These are phyloP conservation scores for Acronicta alni DNA, from an alignment of 2,888 invertebrate species.

Conservation along the genomic window DNA sequence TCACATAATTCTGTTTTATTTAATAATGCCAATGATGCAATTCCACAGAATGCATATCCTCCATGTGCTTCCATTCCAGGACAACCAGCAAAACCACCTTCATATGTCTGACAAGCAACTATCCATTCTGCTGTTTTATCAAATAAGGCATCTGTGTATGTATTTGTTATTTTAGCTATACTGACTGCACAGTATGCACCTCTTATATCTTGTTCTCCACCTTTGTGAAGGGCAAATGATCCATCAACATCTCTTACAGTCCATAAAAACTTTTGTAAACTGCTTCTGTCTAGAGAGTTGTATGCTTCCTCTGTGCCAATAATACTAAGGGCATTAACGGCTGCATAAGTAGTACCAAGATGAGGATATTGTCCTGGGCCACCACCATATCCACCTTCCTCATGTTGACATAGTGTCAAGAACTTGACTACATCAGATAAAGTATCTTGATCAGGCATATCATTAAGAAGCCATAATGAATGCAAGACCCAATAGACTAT, in stretches of 20 bases:
- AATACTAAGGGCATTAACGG: slow-evolving; percentile 97
- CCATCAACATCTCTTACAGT: slow-evolving; percentile 95
- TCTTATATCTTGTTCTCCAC: slow-evolving; percentile 97
- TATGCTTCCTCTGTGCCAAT: slow-evolving; percentile 97
- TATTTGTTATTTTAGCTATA: slow-evolving; percentile 95
- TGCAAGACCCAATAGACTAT: slow-evolving; percentile 99
- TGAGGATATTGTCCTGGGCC: slow-evolving; percentile 98
- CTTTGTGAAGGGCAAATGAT: slow-evolving; percentile 96
- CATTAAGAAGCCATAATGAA: slow-evolving; percentile 92
- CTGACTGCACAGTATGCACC: slow-evolving; percentile 99
- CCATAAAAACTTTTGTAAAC: slow-evolving; percentile 93
- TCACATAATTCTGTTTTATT: slow-evolving; percentile 93
- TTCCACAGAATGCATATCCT: slow-evolving; percentile 99
- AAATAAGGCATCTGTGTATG: slow-evolving; percentile 93
- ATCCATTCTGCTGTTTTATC: slow-evolving; percentile 97
- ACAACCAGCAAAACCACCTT: slow-evolving; percentile 98
- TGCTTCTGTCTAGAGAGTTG: slow-evolving; percentile 94
- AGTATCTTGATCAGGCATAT: slow-evolving; percentile 82
- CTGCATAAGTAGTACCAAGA: slow-evolving; percentile 99
- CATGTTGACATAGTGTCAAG: slow-evolving; percentile 91
- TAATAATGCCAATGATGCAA: slow-evolving; percentile 96
- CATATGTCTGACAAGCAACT: slow-evolving; percentile 98
- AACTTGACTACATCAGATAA: slow-evolving; percentile 79
- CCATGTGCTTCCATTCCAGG: slow-evolving; percentile 99
- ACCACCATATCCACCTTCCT: slow-evolving; percentile 97